Evolutionary conservation across 2,797 vertebrate species (phyloP), one percentile per base, ranked within the genome.

Genomic region (Leontopithecus rosalia): DNA sequence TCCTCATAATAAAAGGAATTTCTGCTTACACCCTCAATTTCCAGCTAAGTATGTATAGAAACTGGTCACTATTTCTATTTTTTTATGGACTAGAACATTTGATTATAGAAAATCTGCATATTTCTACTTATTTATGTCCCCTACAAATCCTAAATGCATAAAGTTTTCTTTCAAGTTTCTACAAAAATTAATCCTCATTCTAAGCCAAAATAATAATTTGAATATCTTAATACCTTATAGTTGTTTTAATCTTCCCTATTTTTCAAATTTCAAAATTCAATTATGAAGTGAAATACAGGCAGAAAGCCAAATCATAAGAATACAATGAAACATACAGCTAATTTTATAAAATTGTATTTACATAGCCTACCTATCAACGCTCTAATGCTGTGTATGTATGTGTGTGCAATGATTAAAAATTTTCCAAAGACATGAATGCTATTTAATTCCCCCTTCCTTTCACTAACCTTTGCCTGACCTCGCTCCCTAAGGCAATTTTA

Each of bases 401-500:
- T 97, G 46, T 96, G 92, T 85, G 77, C 76, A 98, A 98, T 94
- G 97, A 98, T 98, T 98, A 98, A 98, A 98, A 98, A 98, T 98
- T 98, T 97, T 98, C 97, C 94, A 97, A 94, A 88, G 52, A 90
- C 93, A 95, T 50, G 6, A 97, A 98, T 98, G 96, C 97, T 97
- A 98, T 98, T 98, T 97, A 98, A 98, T 96, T 98, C 97, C 98
- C 98, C 98, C 98, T 99, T 99, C 98, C 98, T 99, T 98, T 98
- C 98, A 98, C 99, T 99, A 99, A 99, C 98, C 99, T 99, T 97
- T 96, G 91, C 97, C 97, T 98, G 98, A 99, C 98, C 98, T 98
- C 95, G 88, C 96, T 97, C 91, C 98, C 98, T 95, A n/a, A 94
- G 98, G 98, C 98, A 50, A 98, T 98, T 98, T 89, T 90, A 82